Conservation (phyloP, 2,113 vertebrate species). For the Tragelaphus strepsiceros region DNA sequence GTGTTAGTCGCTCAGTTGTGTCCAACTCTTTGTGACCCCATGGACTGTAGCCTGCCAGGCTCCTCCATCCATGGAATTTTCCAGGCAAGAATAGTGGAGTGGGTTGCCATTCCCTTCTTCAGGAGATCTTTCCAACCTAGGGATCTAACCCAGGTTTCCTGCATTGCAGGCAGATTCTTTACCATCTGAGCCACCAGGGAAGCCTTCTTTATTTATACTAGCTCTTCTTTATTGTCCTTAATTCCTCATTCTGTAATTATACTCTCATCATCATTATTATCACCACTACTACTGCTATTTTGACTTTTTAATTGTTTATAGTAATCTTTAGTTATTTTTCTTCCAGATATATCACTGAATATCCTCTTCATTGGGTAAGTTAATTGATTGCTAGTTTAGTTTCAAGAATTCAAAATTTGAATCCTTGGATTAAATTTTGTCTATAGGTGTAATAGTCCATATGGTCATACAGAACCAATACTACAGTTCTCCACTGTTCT, state of each 20-base stretch:
- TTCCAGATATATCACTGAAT: background rate
- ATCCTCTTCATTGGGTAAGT: background rate
- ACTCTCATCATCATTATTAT: background rate
- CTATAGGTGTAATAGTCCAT: background rate
- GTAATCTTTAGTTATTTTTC: background rate
- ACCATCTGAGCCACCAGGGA: background rate
- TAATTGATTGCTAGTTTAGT: background rate
- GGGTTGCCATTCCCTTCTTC: background rate
- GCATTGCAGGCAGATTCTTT: background rate
- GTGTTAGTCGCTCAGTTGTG: background rate
- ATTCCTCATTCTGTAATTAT: background rate
- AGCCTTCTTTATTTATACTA: background rate
- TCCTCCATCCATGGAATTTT: background rate
- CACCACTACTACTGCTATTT: background rate
- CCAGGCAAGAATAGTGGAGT: background rate
- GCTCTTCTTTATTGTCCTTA: background rate
- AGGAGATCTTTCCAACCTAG: background rate
- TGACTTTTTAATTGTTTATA: background rate
- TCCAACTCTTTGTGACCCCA: background rate
- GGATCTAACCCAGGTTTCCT: background rate
- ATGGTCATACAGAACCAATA: background rate
- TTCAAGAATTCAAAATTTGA: background rate
- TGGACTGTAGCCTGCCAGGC: background rate
- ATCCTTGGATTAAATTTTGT: background rate
- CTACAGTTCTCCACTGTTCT: background rate